A percentile compares a stretch with the other conserved stretches of the same genome.
Conservation (phyloP, 1,140 invertebrate species). For the Chrysoperla carnea region DNA sequence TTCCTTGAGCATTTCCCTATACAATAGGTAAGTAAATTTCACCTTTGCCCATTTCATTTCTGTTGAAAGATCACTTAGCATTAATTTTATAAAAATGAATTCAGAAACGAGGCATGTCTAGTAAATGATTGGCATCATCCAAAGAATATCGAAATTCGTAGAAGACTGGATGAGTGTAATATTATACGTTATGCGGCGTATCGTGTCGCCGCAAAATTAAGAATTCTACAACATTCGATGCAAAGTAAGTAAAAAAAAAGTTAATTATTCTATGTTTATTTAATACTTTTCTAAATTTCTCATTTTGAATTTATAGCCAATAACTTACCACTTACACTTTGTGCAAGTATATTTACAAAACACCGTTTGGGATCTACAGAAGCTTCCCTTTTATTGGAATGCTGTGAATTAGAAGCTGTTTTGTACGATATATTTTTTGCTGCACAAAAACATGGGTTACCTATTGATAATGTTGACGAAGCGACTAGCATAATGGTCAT, state of each 20-base stretch:
- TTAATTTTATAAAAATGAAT: too few relatives aligned
- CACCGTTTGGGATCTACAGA: conserved; percentile 40
- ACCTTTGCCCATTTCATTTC: too few relatives aligned
- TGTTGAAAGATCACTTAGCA: too few relatives aligned
- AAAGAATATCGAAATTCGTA: conserved; percentile 26
- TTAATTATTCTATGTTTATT: too few relatives aligned
- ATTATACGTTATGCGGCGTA: conserved; percentile 65
- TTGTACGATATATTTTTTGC: conserved; percentile 44
- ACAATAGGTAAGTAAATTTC: conserved; percentile 1
- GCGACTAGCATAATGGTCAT: conserved; percentile 37
- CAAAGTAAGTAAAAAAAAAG: conserved; percentile 28
- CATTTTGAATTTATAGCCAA: conserved; percentile 31
- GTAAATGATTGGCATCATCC: conserved; percentile 31
- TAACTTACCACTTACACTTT: conserved; percentile 28
- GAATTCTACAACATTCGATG: conserved; percentile 44
- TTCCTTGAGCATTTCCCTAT: not conserved
- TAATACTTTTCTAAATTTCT: conserved; percentile 1
- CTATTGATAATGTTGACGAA: conserved; percentile 32
- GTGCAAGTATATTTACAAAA: conserved; percentile 36
- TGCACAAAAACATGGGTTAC: conserved; percentile 34
- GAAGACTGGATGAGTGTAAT: conserved; percentile 44
- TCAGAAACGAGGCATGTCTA: conserved; percentile 15
- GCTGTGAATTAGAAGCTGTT: conserved; percentile 37
- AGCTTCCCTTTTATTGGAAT: conserved; percentile 32
- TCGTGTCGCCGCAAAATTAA: conserved; percentile 62